Percentiles rank a stretch among this genome's conserved stretches.
phyloP scores from a whole-genome alignment of 2,113 vertebrate genomes.

The Emydocephalus ijimae region DNA sequence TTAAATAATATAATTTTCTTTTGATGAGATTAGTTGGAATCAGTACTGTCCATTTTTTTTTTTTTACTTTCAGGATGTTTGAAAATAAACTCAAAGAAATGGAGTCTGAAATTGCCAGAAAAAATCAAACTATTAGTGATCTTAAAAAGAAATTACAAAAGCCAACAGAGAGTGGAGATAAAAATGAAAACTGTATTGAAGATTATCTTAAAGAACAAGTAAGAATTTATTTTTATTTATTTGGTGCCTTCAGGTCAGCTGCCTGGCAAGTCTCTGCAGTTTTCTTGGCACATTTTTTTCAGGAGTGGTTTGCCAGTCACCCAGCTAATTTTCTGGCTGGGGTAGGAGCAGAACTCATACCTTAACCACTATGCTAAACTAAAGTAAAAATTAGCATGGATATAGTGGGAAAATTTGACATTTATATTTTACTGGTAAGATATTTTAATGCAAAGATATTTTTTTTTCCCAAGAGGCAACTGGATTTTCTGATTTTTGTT shows the following conservation, averaged over 20 bases:
- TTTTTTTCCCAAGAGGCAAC: too few species aligned
- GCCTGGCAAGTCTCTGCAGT: not conserved
- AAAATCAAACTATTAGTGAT: constrained; percentile 75
- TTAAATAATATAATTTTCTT: not conserved
- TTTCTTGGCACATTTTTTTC: not conserved
- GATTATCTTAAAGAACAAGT: constrained; percentile 79
- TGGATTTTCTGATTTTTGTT: too few species aligned
- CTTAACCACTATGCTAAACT: not conserved
- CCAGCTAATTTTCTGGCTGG: not conserved
- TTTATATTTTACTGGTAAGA: not conserved
- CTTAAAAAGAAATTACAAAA: constrained; percentile 78
- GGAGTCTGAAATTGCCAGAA: constrained; percentile 79
- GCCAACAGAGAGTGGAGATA: constrained; percentile 71
- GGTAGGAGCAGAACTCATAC: not conserved
- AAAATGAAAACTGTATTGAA: constrained; percentile 60
- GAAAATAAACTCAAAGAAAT: constrained; percentile 88
- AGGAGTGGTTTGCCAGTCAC: not conserved
- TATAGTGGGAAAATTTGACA: not conserved
- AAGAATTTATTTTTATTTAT: constrained; percentile 4
- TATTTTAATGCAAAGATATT: not conserved
- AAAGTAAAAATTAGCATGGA: not conserved
- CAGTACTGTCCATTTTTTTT: not conserved
- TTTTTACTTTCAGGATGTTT: constrained; percentile 75
- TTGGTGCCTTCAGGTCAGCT: not conserved
- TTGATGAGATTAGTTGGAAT: not conserved